Base-by-base conservation (phyloP, 2,888 invertebrate genomes). In the Campaea margaritaria region DNA sequence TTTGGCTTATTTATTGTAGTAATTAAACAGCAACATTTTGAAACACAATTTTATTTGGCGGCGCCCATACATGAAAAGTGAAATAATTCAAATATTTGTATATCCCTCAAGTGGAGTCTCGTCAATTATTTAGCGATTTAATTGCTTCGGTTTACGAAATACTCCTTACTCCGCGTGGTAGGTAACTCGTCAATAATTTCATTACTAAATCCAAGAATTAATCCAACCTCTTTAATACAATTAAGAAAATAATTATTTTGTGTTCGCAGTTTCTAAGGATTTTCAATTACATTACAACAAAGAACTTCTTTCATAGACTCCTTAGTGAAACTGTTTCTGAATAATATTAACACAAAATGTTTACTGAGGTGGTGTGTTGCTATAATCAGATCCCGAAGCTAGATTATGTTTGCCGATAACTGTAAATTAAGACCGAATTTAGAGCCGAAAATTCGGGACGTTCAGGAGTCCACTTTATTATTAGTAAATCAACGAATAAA, bases 341-440 rank as follows among this genome's bases (percentile, higher is more conserved):
- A 14, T 39, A 13, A 14, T 39, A 14, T 8, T 9, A 39, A 14
- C 0, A 1, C 12, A 5, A 39, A 39, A 56, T 47, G 47, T 54
- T 15, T 43, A 54, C 41, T 46, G 39, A 28, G 16, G 16, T 34
- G 31, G 14, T 38, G 31, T 56, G 49, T 38, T 56, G 28, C 44
- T 45, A 39, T 50, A 50, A 21, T 41, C 14, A 27, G 15, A 45
- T 50, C 2, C 13, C 27, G 39, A 13, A 31, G 41, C 27, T 51
- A 36, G 13, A 41, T 44, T 44, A 43, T 1, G 8, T 34, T 3
- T 36, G 12, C 36, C 12, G n/a, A 36, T 36, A 36, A 36, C 11
- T 34, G 34, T 34, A n/a, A 10, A 10, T 36, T 3, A 10, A 36
- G 36, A 12, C 12, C 21, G 21, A 36, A 36, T 11, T 2, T 44